Evolutionary conservation across 2,113 vertebrate genomes (phyloP).

Genomic region (Campylorhamphus procurvoides): DNA sequence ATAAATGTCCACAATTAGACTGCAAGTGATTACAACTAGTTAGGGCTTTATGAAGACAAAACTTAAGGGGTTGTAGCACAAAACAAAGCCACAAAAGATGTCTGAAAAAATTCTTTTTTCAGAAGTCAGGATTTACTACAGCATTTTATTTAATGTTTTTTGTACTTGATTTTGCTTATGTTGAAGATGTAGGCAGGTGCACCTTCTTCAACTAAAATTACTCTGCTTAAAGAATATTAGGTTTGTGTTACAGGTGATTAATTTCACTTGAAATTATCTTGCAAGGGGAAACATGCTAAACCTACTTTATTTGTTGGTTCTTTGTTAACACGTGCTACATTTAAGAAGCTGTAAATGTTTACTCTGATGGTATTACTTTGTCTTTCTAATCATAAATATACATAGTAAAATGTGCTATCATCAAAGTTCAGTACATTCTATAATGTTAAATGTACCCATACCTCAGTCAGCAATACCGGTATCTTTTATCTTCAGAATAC

Average conservation of each 20-base stretch:
- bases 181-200: constrained; percentile 88
- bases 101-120: constrained; percentile 79
- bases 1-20: constrained; percentile 97
- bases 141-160: constrained; percentile 72
- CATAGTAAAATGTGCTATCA: neutral
- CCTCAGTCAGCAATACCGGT: neutral
- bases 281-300: constrained; percentile 57
- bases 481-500: neutral
- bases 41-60: constrained; percentile 86
- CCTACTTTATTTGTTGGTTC: constrained; percentile 41
- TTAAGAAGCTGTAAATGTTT: constrained; percentile 34
- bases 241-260: constrained; percentile 66
- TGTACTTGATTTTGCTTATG: constrained; percentile 80
- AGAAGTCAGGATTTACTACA: constrained; percentile 76
- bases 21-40: constrained; percentile 89
- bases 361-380: neutral
- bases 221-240: constrained; percentile 70
- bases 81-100: constrained; percentile 87
- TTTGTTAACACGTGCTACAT: neutral
- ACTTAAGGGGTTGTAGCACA: constrained; percentile 84
- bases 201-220: constrained; percentile 78
- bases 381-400: neutral
- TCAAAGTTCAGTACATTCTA: neutral
- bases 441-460: neutral
- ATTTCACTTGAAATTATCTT: constrained; percentile 69